Evolutionary conservation across 2,113 vertebrate genomes (phyloP), one percentile per base, ranked within the genome.

Genomic region (Bambusicola thoracicus): DNA sequence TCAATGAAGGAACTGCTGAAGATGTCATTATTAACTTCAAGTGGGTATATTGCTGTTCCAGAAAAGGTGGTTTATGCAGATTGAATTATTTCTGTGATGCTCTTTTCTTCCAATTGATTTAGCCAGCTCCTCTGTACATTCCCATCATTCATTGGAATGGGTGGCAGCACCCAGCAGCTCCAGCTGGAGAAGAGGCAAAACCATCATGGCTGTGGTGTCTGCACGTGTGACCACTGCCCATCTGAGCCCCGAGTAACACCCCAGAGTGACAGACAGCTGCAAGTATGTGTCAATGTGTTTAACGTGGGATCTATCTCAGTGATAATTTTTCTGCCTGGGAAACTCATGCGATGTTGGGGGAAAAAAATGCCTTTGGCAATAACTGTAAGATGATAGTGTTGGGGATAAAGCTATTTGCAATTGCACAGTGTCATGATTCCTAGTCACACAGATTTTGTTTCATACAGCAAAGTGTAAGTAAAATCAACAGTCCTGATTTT

Each of bases 241-340:
- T 21, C 73, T 34, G 13, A 89, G 14, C 0, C 2, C 48, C 70
- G 41, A 14, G 6, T 2, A 15, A 32, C 10, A 4, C 32, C 40
- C 0, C 0, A 24, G 8, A 1, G n/a, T 68, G 59, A 67, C 15
- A 67, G 58, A 1, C 1, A 5, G 25, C 30, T 25, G 56, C 18
- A 38, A 43, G 34, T 5, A 16, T 0, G 11, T 14, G 30, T 32
- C 67, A 58, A 13, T 79, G 65, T 56, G 22, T 3, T 67, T 43
- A 22, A 16, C 12, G 0, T 18, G 1, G 22, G 24, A 5, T 2
- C 24, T 34, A 22, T 10, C 32, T 34, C 27, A 16, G 80, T 17
- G 32, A 19, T 36, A 16, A 10, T 11, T 53, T 36, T 66, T 8
- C 32, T 86, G 44, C 12, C 40, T 21, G 16, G 19, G 65, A 29